These are phyloP conservation scores for Cephus pulcher DNA, from an alignment of 2,888 invertebrate species.

Conservation along the genomic window DNA sequence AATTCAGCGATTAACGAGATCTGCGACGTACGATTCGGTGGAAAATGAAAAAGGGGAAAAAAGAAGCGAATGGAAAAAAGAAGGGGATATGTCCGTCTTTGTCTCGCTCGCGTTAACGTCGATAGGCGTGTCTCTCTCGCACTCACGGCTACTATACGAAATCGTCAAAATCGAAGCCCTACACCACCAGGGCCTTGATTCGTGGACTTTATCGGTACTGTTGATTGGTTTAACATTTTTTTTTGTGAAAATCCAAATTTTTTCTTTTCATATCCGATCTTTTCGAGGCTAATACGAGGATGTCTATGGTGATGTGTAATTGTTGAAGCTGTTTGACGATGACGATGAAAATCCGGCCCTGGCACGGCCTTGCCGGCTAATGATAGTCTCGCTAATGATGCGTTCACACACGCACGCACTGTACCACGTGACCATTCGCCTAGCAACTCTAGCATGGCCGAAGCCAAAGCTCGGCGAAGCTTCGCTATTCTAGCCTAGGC, in stretches of 20 bases:
- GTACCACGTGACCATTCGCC: constrained; percentile 39
- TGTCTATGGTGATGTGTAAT: not conserved
- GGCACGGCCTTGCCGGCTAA: constrained; percentile 63
- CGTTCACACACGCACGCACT: constrained; percentile 52
- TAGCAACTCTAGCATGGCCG: constrained; percentile 40
- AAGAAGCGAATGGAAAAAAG: too few relatives aligned
- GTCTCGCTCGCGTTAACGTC: not conserved
- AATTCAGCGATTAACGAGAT: not conserved
- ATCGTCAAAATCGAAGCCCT: constrained; percentile 5
- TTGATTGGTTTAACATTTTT: constrained; percentile 4
- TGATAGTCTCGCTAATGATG: constrained; percentile 66
- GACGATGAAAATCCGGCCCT: constrained; percentile 47
- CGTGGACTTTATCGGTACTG: not conserved
- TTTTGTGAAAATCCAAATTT: not conserved
- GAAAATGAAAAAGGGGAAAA: not conserved
- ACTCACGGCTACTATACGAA: not conserved
- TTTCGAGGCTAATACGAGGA: not conserved
- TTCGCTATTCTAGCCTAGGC: constrained; percentile 20
- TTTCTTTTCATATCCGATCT: not conserved
- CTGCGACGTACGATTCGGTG: not conserved
- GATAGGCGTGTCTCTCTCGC: not conserved
- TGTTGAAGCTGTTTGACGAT: constrained; percentile 5
- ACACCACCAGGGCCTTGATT: not conserved
- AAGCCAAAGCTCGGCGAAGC: constrained; percentile 14
- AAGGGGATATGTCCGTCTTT: not conserved